A percentile compares a stretch with the other conserved stretches of the same genome.
These are phyloP conservation scores for Oasisia sp. DNA, from an alignment of 2,888 invertebrate genomes.

Conservation along the genomic window DNA sequence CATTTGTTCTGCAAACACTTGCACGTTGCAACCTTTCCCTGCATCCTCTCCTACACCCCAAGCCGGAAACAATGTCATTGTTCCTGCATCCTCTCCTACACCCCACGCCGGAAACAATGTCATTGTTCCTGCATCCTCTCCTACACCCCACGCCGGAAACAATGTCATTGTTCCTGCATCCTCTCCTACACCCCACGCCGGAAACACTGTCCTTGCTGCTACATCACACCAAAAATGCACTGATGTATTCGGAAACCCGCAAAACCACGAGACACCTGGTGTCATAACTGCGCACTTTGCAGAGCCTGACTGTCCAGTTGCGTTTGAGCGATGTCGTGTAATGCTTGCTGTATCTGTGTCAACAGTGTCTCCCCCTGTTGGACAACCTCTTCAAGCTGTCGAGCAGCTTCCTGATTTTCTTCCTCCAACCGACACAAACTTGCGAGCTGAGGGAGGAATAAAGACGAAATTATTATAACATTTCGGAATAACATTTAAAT, in stretches of 20 bases:
- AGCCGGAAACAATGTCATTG: background rate
- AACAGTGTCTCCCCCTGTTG: slow-evolving; percentile 85
- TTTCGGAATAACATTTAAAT: too few relatives aligned
- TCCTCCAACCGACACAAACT: slow-evolving; percentile 75
- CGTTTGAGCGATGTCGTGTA: slow-evolving; percentile 80
- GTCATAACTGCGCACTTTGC: slow-evolving; percentile 33
- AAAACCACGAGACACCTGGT: background rate
- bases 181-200: background rate
- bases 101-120: background rate
- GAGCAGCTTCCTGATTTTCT: slow-evolving; percentile 92
- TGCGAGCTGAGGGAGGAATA: slow-evolving; percentile 47
- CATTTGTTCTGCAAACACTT: too few relatives aligned
- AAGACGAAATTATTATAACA: background rate
- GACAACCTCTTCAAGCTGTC: slow-evolving; percentile 84
- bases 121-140: too few relatives aligned
- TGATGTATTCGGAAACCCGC: background rate
- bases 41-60: too few relatives aligned
- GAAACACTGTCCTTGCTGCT: background rate
- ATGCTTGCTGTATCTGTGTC: slow-evolving; percentile 87
- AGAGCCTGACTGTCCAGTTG: slow-evolving; percentile 60
- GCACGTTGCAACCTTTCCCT: too few relatives aligned
- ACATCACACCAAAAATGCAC: background rate
- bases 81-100: too few relatives aligned
- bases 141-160: background rate
- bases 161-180: background rate